Conservation (phyloP, 2,797 vertebrate species). For the Eupleurogrammus muticus region DNA sequence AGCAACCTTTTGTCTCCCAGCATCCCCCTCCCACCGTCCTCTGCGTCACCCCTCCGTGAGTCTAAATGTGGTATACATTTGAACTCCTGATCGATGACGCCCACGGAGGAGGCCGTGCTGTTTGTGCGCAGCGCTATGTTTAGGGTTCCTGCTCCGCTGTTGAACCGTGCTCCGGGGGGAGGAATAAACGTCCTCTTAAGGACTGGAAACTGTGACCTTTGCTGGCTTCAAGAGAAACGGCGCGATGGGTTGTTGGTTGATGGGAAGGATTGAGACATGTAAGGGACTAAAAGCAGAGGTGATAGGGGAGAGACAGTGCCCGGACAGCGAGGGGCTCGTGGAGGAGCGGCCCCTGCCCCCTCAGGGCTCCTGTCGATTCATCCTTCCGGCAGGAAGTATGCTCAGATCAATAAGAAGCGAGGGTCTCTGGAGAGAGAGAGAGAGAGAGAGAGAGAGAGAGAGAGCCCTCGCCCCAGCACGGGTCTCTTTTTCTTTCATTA, state of each 20-base stretch:
- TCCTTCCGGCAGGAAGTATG: conserved; percentile 80
- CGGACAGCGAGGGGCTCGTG: conserved; percentile 6
- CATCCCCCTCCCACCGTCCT: background rate
- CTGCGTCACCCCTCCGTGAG: conserved; percentile 37
- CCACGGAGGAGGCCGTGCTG: conserved; percentile 37
- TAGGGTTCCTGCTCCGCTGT: conserved; percentile 23
- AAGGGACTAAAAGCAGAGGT: conserved; percentile 16
- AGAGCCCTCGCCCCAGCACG: conserved; percentile 31
- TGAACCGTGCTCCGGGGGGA: background rate
- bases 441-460: conserved; percentile 22
- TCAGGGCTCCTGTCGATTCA: conserved; percentile 59
- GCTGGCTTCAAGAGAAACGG: background rate
- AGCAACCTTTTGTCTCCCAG: conserved; percentile 36
- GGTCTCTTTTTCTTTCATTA: conserved; percentile 60
- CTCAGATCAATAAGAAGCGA: conserved; percentile 76
- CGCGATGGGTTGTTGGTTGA: conserved; percentile 7
- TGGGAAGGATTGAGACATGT: background rate
- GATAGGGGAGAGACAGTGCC: conserved; percentile 24
- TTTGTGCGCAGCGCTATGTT: conserved; percentile 22
- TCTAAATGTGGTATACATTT: conserved; percentile 57
- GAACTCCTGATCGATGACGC: conserved; percentile 61
- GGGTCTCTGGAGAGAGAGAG: conserved; percentile 55
- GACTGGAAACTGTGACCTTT: conserved; percentile 13
- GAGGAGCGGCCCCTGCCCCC: conserved; percentile 43
- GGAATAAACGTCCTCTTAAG: background rate